These are phyloP conservation scores for Chrysemys picta DNA, from an alignment of 2,113 vertebrate species.

Conservation along the genomic window DNA sequence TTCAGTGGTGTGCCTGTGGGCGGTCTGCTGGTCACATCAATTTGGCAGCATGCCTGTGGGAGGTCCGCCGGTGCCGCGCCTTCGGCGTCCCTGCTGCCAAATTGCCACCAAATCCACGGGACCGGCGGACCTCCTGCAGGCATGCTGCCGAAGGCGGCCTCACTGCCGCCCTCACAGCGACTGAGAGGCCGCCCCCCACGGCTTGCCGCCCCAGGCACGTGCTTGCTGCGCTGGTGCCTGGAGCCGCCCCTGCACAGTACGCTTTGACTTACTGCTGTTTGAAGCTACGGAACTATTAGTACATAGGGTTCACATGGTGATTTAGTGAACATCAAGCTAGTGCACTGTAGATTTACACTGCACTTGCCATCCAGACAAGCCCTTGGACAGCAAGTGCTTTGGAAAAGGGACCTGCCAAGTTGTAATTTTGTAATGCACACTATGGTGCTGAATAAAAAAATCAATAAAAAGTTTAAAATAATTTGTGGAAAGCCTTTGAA, in stretches of 20 bases:
- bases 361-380: not conserved
- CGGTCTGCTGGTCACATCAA: too few relatives aligned
- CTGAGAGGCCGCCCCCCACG: too few relatives aligned
- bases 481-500: not conserved
- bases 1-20: too few relatives aligned
- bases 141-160: too few relatives aligned
- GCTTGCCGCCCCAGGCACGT: too few relatives aligned
- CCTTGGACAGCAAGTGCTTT: not conserved
- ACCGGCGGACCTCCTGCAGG: too few relatives aligned
- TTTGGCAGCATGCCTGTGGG: too few relatives aligned
- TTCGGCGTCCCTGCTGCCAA: too few relatives aligned
- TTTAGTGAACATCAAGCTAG: not conserved
- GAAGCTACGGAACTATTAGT: not conserved
- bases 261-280: not conserved
- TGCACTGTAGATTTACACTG: not conserved
- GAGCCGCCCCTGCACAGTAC: not conserved
- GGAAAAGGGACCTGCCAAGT: not conserved
- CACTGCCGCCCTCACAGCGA: too few relatives aligned
- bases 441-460: not conserved
- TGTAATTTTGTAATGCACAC: not conserved
- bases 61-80: too few relatives aligned
- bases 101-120: too few relatives aligned
- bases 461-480: not conserved
- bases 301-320: not conserved
- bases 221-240: too few relatives aligned